Percentiles rank a stretch among this genome's conserved stretches.
These are phyloP conservation scores for Sesamia nonagrioides DNA, from an alignment of 1,140 invertebrate genomes.

Conservation along the genomic window DNA sequence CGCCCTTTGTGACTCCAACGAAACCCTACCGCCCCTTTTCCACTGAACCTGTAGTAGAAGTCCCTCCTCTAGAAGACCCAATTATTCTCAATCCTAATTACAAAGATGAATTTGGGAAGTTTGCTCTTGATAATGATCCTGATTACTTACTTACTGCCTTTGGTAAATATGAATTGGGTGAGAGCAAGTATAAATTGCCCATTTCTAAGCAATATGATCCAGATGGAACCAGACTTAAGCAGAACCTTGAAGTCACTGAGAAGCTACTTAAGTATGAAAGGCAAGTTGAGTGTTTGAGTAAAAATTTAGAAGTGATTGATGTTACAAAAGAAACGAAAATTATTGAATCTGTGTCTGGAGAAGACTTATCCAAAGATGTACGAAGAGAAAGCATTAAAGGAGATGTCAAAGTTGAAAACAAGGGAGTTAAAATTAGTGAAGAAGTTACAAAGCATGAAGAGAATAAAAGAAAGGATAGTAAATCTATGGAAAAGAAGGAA, in stretches of 20 bases:
- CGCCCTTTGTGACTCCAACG: constrained; percentile 60
- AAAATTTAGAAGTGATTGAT: constrained; percentile 25
- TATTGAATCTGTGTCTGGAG: not conserved
- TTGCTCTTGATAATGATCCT: constrained; percentile 38
- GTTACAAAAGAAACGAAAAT: constrained; percentile 18
- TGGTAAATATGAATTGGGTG: constrained; percentile 54
- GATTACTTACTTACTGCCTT: constrained; percentile 13
- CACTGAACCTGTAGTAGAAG: constrained; percentile 64
- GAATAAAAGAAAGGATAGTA: not conserved
- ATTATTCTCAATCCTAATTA: constrained; percentile 76
- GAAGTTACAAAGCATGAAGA: constrained; percentile 14
- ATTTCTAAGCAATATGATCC: constrained; percentile 78
- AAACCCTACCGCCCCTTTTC: constrained; percentile 78
- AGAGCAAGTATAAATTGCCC: constrained; percentile 74
- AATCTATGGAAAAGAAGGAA: constrained; percentile 35
- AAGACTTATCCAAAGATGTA: not conserved
- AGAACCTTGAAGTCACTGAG: constrained; percentile 14
- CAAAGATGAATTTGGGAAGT: constrained; percentile 65
- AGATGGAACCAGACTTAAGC: constrained; percentile 54
- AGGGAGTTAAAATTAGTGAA: constrained; percentile 27
- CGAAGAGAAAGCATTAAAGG: constrained; percentile 10
- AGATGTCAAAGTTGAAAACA: constrained; percentile 35
- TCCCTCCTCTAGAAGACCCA: constrained; percentile 74
- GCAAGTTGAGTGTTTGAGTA: constrained; percentile 10
- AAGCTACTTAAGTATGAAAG: constrained; percentile 20